phyloP scores from a whole-genome alignment of 35 echinoderm and acorn worm species.

The Eucidaris tribuloides region DNA sequence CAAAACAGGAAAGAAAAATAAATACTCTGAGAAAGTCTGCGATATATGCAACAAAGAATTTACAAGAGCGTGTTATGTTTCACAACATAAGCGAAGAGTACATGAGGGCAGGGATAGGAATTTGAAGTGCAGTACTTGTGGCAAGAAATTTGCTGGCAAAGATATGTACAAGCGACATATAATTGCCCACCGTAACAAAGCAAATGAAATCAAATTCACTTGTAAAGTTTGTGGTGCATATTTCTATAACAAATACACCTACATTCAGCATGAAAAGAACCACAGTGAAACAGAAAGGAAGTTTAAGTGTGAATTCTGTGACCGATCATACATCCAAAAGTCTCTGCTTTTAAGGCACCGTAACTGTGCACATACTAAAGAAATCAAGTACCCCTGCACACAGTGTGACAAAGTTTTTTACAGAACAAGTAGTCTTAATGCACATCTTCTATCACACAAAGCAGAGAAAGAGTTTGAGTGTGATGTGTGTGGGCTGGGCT shows the following conservation, averaged over 20 bases:
- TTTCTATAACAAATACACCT: neutral
- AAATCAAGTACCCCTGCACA: neutral
- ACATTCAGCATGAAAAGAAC: neutral
- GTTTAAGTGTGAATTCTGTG: neutral
- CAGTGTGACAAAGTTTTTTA: slow-evolving; percentile 3
- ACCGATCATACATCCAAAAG: neutral
- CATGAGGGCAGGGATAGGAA: neutral
- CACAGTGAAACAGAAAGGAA: neutral
- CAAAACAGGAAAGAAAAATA: neutral
- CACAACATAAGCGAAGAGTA: neutral
- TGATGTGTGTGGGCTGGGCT: neutral
- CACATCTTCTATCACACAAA: neutral
- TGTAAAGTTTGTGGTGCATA: neutral
- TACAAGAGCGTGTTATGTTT: neutral
- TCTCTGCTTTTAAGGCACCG: neutral
- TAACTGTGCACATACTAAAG: slow-evolving; percentile 8
- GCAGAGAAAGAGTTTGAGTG: neutral
- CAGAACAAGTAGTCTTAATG: neutral
- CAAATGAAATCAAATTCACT: neutral
- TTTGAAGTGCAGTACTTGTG: neutral
- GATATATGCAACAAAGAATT: neutral
- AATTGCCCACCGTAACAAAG: slow-evolving; percentile 9
- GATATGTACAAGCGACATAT: neutral
- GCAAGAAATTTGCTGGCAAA: neutral
- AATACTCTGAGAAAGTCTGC: neutral